Conservation (phyloP, 2,888 invertebrate species). For the Atrina japonica region DNA sequence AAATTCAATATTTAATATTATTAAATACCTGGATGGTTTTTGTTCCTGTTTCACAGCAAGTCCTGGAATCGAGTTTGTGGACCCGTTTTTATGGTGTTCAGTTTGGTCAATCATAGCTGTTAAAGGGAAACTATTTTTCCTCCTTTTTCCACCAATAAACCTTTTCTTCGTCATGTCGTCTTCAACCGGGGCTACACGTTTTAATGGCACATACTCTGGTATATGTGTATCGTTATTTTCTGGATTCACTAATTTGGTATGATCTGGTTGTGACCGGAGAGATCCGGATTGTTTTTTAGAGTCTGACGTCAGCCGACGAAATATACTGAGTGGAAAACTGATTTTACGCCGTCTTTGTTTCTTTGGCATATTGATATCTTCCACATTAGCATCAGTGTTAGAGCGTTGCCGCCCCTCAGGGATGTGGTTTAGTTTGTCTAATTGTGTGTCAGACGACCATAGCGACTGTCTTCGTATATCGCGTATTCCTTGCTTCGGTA, state of each 20-base stretch:
- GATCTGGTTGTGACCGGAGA: not conserved
- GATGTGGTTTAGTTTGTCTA: slow-evolving; percentile 11
- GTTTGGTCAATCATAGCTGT: slow-evolving; percentile 35
- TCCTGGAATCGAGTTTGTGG: not conserved
- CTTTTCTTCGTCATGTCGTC: slow-evolving; percentile 37
- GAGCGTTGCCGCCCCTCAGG: slow-evolving; percentile 38
- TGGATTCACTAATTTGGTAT: slow-evolving; percentile 8
- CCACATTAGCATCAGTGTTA: slow-evolving; percentile 37
- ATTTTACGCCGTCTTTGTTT: slow-evolving; percentile 41
- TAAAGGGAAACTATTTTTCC: slow-evolving; percentile 59
- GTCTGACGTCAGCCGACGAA: slow-evolving; percentile 3
- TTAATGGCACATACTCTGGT: slow-evolving; percentile 57
- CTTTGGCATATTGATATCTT: slow-evolving; percentile 20
- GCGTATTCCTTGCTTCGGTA: not conserved
- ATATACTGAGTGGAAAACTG: slow-evolving; percentile 42
- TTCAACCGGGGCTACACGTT: slow-evolving; percentile 45
- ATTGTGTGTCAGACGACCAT: slow-evolving; percentile 45
- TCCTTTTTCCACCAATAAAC: slow-evolving; percentile 44
- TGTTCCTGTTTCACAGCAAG: too few species aligned
- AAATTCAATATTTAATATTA: too few species aligned
- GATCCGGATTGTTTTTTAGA: slow-evolving; percentile 16
- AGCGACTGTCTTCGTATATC: slow-evolving; percentile 7
- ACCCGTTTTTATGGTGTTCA: slow-evolving; percentile 7
- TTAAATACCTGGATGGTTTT: too few species aligned
- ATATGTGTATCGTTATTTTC: slow-evolving; percentile 22